These are phyloP conservation scores for Charadrius vociferus DNA, from an alignment of 2,113 vertebrate species.

Conservation along the genomic window DNA sequence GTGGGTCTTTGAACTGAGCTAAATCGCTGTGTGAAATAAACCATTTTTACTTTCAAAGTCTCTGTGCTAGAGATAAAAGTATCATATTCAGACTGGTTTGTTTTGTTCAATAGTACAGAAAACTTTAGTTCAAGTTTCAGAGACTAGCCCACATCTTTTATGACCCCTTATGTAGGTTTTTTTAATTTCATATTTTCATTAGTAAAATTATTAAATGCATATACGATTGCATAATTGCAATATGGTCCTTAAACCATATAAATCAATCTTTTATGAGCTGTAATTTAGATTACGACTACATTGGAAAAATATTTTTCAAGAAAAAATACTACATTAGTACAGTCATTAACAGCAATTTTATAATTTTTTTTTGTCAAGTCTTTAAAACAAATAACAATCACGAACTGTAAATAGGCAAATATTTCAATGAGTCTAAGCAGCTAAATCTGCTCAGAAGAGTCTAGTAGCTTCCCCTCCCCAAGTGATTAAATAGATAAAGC, in stretches of 20 bases:
- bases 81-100: neutral
- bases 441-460: neutral
- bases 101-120: neutral
- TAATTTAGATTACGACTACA: neutral
- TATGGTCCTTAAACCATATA: neutral
- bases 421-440: neutral
- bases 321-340: neutral
- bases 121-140: neutral
- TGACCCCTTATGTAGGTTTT: neutral
- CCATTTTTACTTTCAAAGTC: neutral
- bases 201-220: neutral
- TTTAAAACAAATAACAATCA: neutral
- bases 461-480: neutral
- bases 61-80: neutral
- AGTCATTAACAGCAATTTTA: neutral
- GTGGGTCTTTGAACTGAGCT: neutral
- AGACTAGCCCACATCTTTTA: neutral
- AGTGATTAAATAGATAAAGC: neutral
- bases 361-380: neutral
- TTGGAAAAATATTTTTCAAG: neutral
- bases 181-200: neutral
- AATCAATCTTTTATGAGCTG: neutral
- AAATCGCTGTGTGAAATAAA: constrained; percentile 30
- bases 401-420: neutral
- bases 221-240: neutral